phyloP scores from a whole-genome alignment of 1,140 invertebrate species.

The Zophobas atratus region DNA sequence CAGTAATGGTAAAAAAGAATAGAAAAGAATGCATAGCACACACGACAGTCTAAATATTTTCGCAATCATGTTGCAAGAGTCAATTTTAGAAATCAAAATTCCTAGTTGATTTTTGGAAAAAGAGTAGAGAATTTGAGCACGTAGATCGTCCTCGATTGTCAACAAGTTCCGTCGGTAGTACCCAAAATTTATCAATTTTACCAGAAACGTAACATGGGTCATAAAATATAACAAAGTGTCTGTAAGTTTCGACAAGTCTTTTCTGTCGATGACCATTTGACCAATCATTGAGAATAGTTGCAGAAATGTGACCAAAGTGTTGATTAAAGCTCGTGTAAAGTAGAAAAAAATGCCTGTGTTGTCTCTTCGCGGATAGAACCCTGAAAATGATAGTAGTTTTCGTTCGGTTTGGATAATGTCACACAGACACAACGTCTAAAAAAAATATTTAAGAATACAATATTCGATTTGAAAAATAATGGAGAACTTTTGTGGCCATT shows the following conservation, averaged over 20 bases:
- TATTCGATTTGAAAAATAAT: no score
- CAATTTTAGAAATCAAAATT: background rate
- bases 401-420: constrained; percentile 5
- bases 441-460: no score
- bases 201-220: constrained; percentile 17
- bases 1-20: constrained; percentile 42
- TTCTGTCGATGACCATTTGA: constrained; percentile 1
- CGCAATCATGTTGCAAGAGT: constrained; percentile 7
- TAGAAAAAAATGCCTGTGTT: constrained; percentile 19
- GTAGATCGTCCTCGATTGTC: constrained; percentile 24
- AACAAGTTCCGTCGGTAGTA: constrained; percentile 18
- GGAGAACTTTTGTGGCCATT: no score
- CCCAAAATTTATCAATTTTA: constrained; percentile 34
- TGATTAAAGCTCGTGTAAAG: background rate
- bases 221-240: constrained; percentile 22
- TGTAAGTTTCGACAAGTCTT: constrained; percentile 12
- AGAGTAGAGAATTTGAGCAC: background rate
- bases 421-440: background rate
- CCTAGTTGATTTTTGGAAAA: background rate
- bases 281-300: constrained; percentile 18
- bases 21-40: constrained; percentile 22
- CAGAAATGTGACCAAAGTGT: constrained; percentile 9
- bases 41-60: constrained; percentile 40
- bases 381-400: constrained; percentile 3
- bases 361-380: constrained; percentile 16